Base-by-base conservation (phyloP, 2,888 invertebrate species). In the Drosophila sordidula region DNA sequence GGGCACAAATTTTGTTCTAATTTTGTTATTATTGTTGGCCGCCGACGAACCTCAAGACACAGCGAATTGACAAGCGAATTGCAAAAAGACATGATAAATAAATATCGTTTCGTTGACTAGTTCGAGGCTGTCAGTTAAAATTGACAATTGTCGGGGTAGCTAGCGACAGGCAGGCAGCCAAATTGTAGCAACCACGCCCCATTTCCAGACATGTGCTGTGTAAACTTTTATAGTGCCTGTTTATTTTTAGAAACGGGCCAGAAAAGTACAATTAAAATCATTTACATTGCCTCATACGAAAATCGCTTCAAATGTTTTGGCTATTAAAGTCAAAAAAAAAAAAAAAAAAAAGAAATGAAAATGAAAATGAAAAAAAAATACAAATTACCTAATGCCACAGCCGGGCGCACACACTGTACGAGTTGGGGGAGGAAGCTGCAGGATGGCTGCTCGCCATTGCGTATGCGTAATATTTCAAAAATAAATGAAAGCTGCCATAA, bases 401-500 rank as follows among this genome's bases (percentile, higher is more conserved):
- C 59, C 76, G 76, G 62, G 25, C 67, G 57, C 70, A 64, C 29
- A 58, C 58, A 45, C 16, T 14, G 42, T 25, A 22, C 16, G 14
- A 4, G n/a, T 5, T 16, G 41, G 4, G 32, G 39, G 16, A 11
- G 34, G 34, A 12, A 4, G 34, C 12, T 14, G 22, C 14, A 29
- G 14, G 39, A 22, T 18, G 26, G 12, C 16, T 12, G 68, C 42
- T 45, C 51, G 34, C 65, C 55, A 45, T 56, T 69, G 86, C 89
- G 85, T 86, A 85, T 88, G 66, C 79, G 85, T 88, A 88, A 85
- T 85, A 66, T 66, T 79, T 85, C 85, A 86, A 84, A 88, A 88
- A 88, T 86, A 86, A 72, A 72, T 72, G 50, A 58, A 58, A 56
- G 51, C 75, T 70, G 78, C 78, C 74, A 76, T 62, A 76, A 75